These are phyloP conservation scores for Oophaga sylvatica DNA, from an alignment of 2,797 vertebrate genomes.

Conservation along the genomic window DNA sequence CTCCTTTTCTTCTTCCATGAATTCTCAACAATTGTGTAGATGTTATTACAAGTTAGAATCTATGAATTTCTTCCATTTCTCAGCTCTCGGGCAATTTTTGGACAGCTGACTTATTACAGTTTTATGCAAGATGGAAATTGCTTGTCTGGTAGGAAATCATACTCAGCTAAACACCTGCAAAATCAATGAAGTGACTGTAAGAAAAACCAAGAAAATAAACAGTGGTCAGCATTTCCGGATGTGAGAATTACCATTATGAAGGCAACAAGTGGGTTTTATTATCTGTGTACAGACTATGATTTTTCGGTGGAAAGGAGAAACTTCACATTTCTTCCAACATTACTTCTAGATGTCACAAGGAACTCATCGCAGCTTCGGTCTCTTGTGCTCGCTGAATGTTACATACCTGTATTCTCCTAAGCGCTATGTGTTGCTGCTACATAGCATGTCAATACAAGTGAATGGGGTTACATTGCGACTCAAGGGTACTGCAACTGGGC, in stretches of 20 bases:
- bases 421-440: no score
- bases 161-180: slow-evolving; percentile 24
- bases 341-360: not conserved
- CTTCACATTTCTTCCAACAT: not conserved
- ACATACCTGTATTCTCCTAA: no score
- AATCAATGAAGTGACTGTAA: slow-evolving; percentile 33
- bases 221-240: slow-evolving; percentile 29
- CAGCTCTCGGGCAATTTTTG: not conserved
- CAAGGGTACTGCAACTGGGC: no score
- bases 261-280: slow-evolving; percentile 20
- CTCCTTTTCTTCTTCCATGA: not conserved
- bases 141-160: slow-evolving; percentile 26
- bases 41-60: not conserved
- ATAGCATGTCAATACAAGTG: no score
- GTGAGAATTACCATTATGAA: slow-evolving; percentile 20
- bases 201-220: slow-evolving; percentile 30
- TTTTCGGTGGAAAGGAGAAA: not conserved
- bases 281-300: slow-evolving; percentile 17
- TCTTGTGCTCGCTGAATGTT: not conserved
- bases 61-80: not conserved
- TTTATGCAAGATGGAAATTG: slow-evolving; percentile 15
- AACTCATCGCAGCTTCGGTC: not conserved
- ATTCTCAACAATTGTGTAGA: not conserved
- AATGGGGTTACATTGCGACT: no score
- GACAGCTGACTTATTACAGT: slow-evolving; percentile 8